Evolutionary conservation across 2,113 vertebrate species (phyloP), one percentile per base, ranked within the genome.

Genomic region (Morone chrysops): DNA sequence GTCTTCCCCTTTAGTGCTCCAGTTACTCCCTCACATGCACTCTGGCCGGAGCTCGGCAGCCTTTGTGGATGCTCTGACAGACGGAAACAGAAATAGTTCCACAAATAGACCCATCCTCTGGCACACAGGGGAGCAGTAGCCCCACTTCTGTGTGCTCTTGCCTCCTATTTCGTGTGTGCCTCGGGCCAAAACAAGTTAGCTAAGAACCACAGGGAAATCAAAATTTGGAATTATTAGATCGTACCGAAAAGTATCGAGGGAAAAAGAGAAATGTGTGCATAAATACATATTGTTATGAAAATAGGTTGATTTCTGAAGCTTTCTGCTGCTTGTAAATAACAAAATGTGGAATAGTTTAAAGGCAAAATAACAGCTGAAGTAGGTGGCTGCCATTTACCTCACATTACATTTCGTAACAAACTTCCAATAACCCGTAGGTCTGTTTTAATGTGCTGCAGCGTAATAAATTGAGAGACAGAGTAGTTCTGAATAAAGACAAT

Each of bases 121-220:
- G 80, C 78, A 89, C 94, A 88, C 92, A 82, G 83, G 94, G 92
- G 94, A 95, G 86, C 83, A 70, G 84, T 77, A 93, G 94, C 92
- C 92, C 93, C 93, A 95, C 89, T 95, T 95, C 81, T 94, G 82
- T 83, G 85, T 85, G 83, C 88, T 91, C 86, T 83, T 81, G 85
- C 90, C 91, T 93, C 90, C 86, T 88, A 89, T 93, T 94, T 90
- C 67, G 51, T 74, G 56, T 78, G 78, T 75, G 92, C 93, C 90
- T 89, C 48, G 10, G 93, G 94, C 93, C 92, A 95, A 91, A 91
- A 94, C 87, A 93, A 92, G 90, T 93, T 90, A 87, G 83, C 60
- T 16, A 60, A 73, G 85, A 92, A 94, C 95, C 93, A 83, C 89
- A 92, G 95, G 95, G 95, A 95, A 95, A 95, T 95, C 94, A 95